Conservation (phyloP, 1,140 invertebrate species). For the Colletes latitarsis region DNA sequence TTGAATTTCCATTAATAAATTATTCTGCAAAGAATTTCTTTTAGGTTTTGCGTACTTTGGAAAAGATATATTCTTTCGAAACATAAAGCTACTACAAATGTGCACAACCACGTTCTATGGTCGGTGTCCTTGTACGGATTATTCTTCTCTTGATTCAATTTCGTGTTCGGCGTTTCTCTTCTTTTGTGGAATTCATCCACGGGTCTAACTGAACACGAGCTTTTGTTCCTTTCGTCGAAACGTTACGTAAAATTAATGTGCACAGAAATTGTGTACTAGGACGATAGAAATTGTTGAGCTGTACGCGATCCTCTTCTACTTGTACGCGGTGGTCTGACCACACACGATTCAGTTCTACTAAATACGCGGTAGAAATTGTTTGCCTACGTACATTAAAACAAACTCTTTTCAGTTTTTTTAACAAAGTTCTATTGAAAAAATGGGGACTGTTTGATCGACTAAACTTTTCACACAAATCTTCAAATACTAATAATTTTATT, state of each 20-base stretch:
- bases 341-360: conserved; percentile 2
- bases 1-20: not conserved
- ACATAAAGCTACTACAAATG: conserved; percentile 1
- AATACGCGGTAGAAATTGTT: not conserved
- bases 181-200: not conserved
- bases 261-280: not conserved
- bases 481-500: too few species aligned
- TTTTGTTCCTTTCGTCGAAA: not conserved
- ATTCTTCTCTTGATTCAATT: conserved; percentile 22
- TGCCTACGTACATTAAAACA: not conserved
- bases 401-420: too few species aligned
- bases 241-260: not conserved
- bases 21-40: not conserved
- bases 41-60: not conserved
- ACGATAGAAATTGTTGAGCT: not conserved
- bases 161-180: not conserved
- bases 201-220: too few species aligned
- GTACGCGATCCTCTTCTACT: not conserved
- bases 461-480: too few species aligned
- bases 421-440: not conserved
- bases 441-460: too few species aligned
- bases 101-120: conserved; percentile 37
- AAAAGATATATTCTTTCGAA: conserved; percentile 5
- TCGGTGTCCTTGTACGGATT: conserved; percentile 10
- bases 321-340: not conserved